phyloP scores from a whole-genome alignment of 2,797 vertebrate genomes.

The Gephyroberyx darwinii region DNA sequence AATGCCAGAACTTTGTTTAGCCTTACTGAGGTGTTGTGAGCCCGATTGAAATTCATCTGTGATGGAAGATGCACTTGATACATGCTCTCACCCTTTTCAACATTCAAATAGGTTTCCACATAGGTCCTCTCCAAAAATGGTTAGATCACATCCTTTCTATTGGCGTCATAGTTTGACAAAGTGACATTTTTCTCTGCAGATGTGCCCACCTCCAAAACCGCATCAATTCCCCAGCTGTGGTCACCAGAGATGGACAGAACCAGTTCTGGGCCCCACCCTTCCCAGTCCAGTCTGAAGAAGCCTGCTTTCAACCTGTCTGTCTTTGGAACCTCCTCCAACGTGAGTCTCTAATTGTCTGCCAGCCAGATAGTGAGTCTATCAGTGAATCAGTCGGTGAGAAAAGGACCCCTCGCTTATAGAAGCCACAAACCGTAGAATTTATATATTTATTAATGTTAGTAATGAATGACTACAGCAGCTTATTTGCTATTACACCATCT shows the following conservation, averaged over 20 bases:
- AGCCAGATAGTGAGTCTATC: not conserved
- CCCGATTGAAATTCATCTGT: too few species aligned
- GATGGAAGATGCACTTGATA: too few species aligned
- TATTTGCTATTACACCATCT: not conserved
- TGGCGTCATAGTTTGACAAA: not conserved
- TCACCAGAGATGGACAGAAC: constrained; percentile 91
- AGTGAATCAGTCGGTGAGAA: too few species aligned
- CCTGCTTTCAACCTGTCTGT: constrained; percentile 96
- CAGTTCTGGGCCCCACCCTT: constrained; percentile 85
- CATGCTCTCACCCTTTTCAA: too few species aligned
- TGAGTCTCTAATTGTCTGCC: constrained; percentile 63
- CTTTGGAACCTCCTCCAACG: constrained; percentile 86
- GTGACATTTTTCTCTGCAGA: constrained; percentile 79
- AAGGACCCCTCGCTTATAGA: not conserved
- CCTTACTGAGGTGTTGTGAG: too few species aligned
- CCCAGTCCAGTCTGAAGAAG: constrained; percentile 89
- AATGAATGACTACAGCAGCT: not conserved
- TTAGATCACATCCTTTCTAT: not conserved
- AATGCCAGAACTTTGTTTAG: too few species aligned
- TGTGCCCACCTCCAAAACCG: constrained; percentile 90
- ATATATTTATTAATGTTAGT: too few species aligned
- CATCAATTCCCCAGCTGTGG: constrained; percentile 90
- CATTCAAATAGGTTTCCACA: not conserved
- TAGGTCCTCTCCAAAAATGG: not conserved
- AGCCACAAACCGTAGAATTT: too few species aligned